These are phyloP conservation scores for Yponomeuta cagnagella DNA, from an alignment of 2,888 invertebrate genomes.

Conservation along the genomic window DNA sequence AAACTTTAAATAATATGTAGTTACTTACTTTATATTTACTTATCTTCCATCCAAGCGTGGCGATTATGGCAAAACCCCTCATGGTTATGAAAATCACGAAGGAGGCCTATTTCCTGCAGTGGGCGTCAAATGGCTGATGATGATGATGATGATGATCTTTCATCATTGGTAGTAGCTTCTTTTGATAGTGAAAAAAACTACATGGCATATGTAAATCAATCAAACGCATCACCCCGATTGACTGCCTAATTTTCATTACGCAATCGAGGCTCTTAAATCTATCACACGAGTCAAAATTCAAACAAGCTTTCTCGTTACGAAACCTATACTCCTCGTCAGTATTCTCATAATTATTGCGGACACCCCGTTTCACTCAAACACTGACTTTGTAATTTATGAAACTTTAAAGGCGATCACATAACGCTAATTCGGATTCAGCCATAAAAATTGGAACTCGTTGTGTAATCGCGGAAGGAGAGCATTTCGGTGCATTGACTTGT, in stretches of 20 bases:
- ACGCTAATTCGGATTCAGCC: background rate
- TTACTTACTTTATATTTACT: too few relatives aligned
- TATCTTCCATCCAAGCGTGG: too few relatives aligned
- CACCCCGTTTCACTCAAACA: background rate
- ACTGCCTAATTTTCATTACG: background rate
- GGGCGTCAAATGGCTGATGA: too few relatives aligned
- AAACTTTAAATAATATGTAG: too few relatives aligned
- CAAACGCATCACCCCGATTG: background rate
- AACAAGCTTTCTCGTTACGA: slow-evolving; percentile 16
- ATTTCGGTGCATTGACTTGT: background rate
- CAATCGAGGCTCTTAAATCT: slow-evolving; percentile 2
- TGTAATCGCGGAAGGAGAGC: background rate
- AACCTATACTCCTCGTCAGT: background rate
- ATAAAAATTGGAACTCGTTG: background rate
- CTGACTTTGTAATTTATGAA: slow-evolving; percentile 1
- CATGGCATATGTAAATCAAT: background rate
- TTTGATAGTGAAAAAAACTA: background rate
- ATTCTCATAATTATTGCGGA: background rate
- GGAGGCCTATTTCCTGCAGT: too few relatives aligned
- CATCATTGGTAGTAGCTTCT: background rate
- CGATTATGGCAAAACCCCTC: too few relatives aligned
- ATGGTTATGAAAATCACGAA: too few relatives aligned
- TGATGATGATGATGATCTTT: too few relatives aligned
- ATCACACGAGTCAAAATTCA: slow-evolving; percentile 12
- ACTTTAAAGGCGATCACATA: background rate